Conservation (phyloP, 1,140 invertebrate species). For the Pogonomyrmex barbatus region DNA sequence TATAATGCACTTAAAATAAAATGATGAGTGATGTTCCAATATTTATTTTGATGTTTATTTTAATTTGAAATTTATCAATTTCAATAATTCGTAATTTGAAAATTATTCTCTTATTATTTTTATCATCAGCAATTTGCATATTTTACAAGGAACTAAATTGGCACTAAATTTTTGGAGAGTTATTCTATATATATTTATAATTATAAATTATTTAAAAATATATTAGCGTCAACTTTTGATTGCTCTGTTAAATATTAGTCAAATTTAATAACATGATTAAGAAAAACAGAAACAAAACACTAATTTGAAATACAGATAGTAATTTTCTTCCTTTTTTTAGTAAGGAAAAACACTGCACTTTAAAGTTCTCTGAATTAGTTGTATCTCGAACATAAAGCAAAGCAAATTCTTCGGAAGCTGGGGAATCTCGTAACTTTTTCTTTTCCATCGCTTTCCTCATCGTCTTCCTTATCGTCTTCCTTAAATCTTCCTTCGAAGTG, state of each 20-base stretch:
- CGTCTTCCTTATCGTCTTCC: constrained; percentile 29
- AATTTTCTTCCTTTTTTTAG: neutral
- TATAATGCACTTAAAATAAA: neutral
- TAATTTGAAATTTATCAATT: neutral
- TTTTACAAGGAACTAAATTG: neutral
- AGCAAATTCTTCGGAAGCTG: constrained; percentile 47
- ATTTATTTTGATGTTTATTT: neutral
- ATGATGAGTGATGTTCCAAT: neutral
- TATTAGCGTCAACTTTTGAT: neutral
- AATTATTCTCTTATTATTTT: neutral
- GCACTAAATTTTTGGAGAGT: neutral
- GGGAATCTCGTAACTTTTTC: constrained; percentile 40
- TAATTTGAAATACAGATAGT: neutral
- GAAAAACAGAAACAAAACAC: neutral
- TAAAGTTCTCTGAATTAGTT: constrained; percentile 68
- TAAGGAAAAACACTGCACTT: neutral
- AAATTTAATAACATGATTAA: neutral
- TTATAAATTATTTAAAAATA: constrained; percentile 9
- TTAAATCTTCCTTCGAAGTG: constrained; percentile 37
- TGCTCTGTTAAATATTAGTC: neutral
- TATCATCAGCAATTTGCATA: neutral
- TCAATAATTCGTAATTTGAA: neutral
- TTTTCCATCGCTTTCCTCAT: constrained; percentile 38
- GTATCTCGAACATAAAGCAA: constrained; percentile 33
- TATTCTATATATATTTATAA: neutral